phyloP scores from a whole-genome alignment of 2,888 invertebrate genomes.

The Lochmaea capreae region DNA sequence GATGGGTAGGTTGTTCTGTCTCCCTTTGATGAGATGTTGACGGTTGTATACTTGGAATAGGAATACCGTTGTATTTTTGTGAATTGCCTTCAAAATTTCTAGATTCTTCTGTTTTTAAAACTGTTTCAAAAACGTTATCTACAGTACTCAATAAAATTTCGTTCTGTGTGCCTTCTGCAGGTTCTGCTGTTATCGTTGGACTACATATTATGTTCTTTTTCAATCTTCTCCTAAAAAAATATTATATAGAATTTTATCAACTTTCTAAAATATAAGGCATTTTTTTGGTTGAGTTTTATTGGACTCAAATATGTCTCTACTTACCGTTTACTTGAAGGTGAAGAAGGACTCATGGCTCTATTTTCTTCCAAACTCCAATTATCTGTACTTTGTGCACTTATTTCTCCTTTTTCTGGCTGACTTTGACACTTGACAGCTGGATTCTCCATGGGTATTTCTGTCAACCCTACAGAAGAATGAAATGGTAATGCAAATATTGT shows the following conservation, averaged over 20 bases:
- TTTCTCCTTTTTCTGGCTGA: constrained; percentile 68
- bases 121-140: constrained; percentile 61
- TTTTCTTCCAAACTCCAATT: constrained; percentile 70
- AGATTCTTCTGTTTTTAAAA: constrained; percentile 57
- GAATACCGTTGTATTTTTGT: constrained; percentile 41
- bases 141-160: constrained; percentile 67
- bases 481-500: not conserved
- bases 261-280: no score
- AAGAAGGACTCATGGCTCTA: constrained; percentile 70
- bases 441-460: constrained; percentile 86
- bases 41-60: constrained; percentile 57
- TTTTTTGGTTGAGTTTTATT: constrained; percentile 10
- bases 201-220: constrained; percentile 66
- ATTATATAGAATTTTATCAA: not conserved
- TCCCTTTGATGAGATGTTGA: constrained; percentile 70
- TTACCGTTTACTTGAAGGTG: constrained; percentile 65
- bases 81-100: constrained; percentile 55
- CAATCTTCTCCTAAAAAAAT: constrained; percentile 69
- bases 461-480: constrained; percentile 68
- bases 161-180: constrained; percentile 62
- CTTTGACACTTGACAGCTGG: constrained; percentile 79
- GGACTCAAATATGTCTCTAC: not conserved
- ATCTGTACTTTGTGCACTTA: constrained; percentile 71
- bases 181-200: constrained; percentile 69
- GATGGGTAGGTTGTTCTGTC: constrained; percentile 51